Conservation (phyloP, 37 sponge, comb jelly and placozoan species). For the Halisarca cf. caerulea region DNA sequence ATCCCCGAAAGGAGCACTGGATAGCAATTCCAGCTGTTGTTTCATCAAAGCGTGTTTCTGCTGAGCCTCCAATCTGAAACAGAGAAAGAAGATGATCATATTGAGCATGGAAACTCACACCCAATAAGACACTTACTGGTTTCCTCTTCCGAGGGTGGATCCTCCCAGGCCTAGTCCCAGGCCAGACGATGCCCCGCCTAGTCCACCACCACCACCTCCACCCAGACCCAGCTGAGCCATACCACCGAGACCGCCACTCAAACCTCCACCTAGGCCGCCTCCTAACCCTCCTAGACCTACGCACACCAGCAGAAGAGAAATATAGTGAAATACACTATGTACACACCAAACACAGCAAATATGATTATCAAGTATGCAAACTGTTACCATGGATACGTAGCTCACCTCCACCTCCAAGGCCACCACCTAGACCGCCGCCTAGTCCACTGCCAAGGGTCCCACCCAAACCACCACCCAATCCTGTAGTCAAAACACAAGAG, state of each 20-base stretch:
- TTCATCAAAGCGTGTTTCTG: constrained; percentile 71
- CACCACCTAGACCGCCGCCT: constrained; percentile 29
- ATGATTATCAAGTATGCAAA: no score
- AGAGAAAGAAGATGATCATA: background rate
- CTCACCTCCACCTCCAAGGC: background rate
- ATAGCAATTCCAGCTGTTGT: constrained; percentile 72
- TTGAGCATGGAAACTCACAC: background rate
- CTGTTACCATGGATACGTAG: no score
- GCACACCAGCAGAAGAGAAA: no score
- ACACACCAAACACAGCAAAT: no score
- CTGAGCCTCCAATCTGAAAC: constrained; percentile 28
- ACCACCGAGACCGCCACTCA: constrained; percentile 3
- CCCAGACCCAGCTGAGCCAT: background rate
- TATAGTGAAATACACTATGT: no score
- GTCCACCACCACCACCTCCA: constrained; percentile 26
- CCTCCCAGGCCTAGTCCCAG: background rate
- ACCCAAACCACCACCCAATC: constrained; percentile 15
- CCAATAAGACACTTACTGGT: no score
- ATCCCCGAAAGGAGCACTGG: constrained; percentile 88
- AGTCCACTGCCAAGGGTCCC: background rate
- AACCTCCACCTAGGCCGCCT: constrained; percentile 34
- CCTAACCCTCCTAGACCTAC: constrained; percentile 18
- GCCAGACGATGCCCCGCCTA: background rate
- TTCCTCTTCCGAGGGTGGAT: background rate
- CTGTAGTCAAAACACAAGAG: no score